Evolutionary conservation across 2,113 vertebrate genomes (phyloP), one percentile per base, ranked within the genome.

Genomic region (Brachypteracias leptosomus): DNA sequence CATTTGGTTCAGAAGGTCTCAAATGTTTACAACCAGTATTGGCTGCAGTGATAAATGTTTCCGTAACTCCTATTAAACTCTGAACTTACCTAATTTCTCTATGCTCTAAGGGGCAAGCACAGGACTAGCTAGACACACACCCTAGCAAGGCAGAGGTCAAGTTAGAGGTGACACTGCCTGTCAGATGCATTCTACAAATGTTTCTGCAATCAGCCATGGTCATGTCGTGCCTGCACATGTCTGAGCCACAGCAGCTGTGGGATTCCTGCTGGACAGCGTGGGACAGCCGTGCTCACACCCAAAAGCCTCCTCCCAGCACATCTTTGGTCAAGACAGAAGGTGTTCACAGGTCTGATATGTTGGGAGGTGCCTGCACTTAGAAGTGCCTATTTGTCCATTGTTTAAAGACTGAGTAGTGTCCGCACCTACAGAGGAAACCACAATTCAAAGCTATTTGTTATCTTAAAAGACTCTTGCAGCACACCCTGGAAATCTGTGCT

Each of bases 1-100:
- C 76, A 19, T 59, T 81, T 84, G 40, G 72, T 93, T 95, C 89
- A 96, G 76, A 59, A 95, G 89, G 94, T 95, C 94, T 89, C 68
- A 44, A 59, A 63, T 92, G 73, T 95, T 96, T 97, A 97, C 61
- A 92, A 10, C 38, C 73, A 67, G 26, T 85, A 89, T 68, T 86
- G 84, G 82, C 83, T 84, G 47, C 73, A 84, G 73, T 0, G 0
- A 57, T 84, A 95, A 95, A 52, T 59, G 57, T 93, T 95, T 95
- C 89, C 55, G 7, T 84, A 93, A 93, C 86, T 88, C 79, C 76
- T 81, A 3, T 87, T 95, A 95, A 92, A 92, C 92, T 93, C 86
- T 95, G 90, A 95, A 95, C 92, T 89, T 90, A 42, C 0, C 52
- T 81, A 87, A 20, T 79, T 95, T 90, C 86, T 84, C 89, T 58